Evolutionary conservation across 2,888 invertebrate species (phyloP).

Genomic region (Aspidiotus rigidus): DNA sequence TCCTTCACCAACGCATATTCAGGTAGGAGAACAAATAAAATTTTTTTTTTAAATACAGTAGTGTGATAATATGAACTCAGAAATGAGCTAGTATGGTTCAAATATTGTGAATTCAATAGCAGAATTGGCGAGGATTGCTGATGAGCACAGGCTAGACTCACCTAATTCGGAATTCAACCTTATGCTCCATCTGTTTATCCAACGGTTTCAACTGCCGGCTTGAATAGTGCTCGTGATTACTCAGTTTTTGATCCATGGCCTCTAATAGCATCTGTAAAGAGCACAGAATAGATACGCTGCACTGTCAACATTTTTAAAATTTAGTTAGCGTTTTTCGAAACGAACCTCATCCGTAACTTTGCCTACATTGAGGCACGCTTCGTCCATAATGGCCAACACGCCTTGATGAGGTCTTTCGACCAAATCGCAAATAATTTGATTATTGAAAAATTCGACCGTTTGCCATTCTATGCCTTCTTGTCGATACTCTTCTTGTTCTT

Average conservation of each 20-base stretch:
- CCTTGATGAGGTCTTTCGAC: constrained; percentile 91
- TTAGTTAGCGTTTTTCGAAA: not conserved
- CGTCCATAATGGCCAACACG: constrained; percentile 84
- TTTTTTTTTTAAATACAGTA: too few species aligned
- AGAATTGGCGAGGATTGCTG: too few species aligned
- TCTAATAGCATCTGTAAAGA: constrained; percentile 59
- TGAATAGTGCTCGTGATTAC: constrained; percentile 78
- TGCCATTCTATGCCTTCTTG: constrained; percentile 94
- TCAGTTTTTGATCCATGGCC: constrained; percentile 83
- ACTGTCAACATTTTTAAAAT: not conserved
- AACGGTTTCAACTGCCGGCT: constrained; percentile 73
- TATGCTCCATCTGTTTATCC: constrained; percentile 70
- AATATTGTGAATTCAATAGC: too few species aligned
- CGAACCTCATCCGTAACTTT: constrained; percentile 62
- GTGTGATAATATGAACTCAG: too few species aligned
- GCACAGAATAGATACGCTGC: not conserved
- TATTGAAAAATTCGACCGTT: constrained; percentile 92
- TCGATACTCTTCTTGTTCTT: constrained; percentile 95
- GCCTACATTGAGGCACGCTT: constrained; percentile 92
- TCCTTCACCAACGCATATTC: too few species aligned
- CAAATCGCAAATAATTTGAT: constrained; percentile 89
- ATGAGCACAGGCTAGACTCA: too few species aligned
- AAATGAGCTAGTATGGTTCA: too few species aligned
- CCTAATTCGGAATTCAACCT: constrained; percentile 71
- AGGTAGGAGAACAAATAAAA: too few species aligned